Conservation (phyloP, 2,888 invertebrate genomes). For the Aspidiotus destructor region DNA sequence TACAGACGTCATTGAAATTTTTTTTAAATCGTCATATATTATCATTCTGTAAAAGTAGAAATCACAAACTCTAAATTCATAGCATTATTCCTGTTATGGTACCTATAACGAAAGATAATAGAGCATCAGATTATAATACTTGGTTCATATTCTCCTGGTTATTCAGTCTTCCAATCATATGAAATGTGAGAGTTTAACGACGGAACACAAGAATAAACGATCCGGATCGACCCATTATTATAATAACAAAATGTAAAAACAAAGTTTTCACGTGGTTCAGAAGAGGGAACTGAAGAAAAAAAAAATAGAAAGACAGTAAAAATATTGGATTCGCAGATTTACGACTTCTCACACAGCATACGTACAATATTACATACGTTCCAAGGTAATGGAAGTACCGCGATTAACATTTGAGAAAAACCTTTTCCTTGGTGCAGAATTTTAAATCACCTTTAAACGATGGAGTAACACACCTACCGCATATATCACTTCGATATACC, state of each 20-base stretch:
- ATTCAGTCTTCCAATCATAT: too few relatives aligned
- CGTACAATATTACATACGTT: too few relatives aligned
- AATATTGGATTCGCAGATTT: conserved; percentile 27
- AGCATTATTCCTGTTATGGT: too few relatives aligned
- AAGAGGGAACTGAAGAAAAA: neutral
- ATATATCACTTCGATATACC: conserved; percentile 20
- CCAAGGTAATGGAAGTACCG: conserved; percentile 24
- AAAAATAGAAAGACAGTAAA: neutral
- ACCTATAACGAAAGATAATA: too few relatives aligned
- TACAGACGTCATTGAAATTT: too few relatives aligned
- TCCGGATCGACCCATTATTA: conserved; percentile 28
- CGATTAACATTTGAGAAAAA: conserved; percentile 28
- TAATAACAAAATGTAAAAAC: conserved; percentile 29
- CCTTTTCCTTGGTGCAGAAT: conserved; percentile 17
- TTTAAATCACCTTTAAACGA: conserved; percentile 27
- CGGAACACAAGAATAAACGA: conserved; percentile 9
- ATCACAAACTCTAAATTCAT: too few relatives aligned
- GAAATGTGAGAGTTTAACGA: too few relatives aligned
- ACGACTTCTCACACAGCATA: conserved; percentile 18
- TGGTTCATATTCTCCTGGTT: too few relatives aligned
- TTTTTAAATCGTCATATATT: too few relatives aligned
- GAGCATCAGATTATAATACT: too few relatives aligned
- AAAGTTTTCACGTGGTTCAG: conserved; percentile 3
- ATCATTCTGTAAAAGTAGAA: too few relatives aligned
- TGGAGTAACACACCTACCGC: conserved; percentile 22